These are phyloP conservation scores for Sarcophaga variegata DNA, from an alignment of 2,888 invertebrate species.

Conservation along the genomic window DNA sequence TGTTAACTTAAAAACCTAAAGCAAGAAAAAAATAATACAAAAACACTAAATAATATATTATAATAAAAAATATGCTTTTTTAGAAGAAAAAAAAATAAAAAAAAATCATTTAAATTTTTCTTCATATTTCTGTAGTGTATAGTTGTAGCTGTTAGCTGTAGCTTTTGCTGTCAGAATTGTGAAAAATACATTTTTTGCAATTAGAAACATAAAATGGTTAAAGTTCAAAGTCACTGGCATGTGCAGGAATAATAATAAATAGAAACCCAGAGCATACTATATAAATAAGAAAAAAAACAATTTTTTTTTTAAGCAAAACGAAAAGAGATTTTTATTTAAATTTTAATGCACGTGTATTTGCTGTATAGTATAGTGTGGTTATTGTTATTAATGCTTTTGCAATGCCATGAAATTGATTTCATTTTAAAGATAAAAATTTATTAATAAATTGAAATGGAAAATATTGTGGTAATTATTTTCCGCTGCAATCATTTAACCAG, in stretches of 20 bases:
- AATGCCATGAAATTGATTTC: constrained; percentile 44
- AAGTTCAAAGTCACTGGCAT: constrained; percentile 62
- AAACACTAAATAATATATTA: background rate
- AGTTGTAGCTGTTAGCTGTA: too few relatives aligned
- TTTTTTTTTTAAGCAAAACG: background rate
- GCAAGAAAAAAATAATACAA: background rate
- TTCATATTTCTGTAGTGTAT: background rate
- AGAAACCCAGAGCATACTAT: background rate
- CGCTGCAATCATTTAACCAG: background rate
- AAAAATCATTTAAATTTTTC: background rate
- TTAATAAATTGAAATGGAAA: constrained; percentile 35
- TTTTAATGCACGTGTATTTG: constrained; percentile 46
- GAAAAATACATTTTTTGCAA: constrained; percentile 30
- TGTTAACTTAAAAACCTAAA: constrained; percentile 41
- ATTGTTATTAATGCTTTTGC: constrained; percentile 13
- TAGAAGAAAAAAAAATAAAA: background rate
- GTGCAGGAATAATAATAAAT: constrained; percentile 22
- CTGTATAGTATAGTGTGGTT: background rate
- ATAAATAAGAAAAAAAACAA: background rate
- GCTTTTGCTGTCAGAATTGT: constrained; percentile 7
- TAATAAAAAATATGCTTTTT: background rate
- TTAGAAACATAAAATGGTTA: constrained; percentile 43
- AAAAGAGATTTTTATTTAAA: constrained; percentile 19
- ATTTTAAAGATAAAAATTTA: constrained; percentile 47
- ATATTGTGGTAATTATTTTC: constrained; percentile 8